These are phyloP conservation scores for Melopsittacus undulatus DNA, from an alignment of 2,797 vertebrate species.

Conservation along the genomic window DNA sequence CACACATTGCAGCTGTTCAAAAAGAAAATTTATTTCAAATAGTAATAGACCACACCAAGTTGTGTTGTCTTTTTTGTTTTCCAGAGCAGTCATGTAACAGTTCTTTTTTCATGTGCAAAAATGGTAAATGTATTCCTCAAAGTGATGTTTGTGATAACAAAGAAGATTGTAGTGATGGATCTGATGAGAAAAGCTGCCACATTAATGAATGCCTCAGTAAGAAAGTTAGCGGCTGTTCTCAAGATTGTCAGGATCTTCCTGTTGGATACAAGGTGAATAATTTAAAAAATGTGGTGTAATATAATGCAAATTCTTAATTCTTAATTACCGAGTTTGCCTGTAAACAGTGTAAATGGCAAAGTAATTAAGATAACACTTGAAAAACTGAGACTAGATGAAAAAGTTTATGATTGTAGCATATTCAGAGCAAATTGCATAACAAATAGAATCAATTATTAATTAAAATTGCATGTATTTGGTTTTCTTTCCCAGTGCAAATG, in stretches of 20 bases:
- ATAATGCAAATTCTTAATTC: neutral
- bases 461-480: constrained; percentile 2
- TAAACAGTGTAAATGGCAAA: neutral
- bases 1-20: neutral
- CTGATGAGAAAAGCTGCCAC: constrained; percentile 94
- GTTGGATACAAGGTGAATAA: constrained; percentile 92
- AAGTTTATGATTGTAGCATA: neutral
- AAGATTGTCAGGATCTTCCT: constrained; percentile 94
- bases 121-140: constrained; percentile 91
- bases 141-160: constrained; percentile 86
- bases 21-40: neutral
- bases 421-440: neutral
- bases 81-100: constrained; percentile 84
- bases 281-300: constrained; percentile 3
- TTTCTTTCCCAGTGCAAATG: constrained; percentile 90
- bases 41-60: neutral
- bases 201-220: constrained; percentile 96
- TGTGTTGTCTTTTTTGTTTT: constrained; percentile 70
- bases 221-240: constrained; percentile 92
- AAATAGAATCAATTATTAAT: neutral
- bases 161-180: constrained; percentile 93
- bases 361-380: neutral
- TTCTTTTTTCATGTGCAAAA: constrained; percentile 88
- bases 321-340: neutral
- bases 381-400: neutral